These are phyloP conservation scores for Psittacula derbiana DNA, from an alignment of 2,797 vertebrate genomes.

Conservation along the genomic window DNA sequence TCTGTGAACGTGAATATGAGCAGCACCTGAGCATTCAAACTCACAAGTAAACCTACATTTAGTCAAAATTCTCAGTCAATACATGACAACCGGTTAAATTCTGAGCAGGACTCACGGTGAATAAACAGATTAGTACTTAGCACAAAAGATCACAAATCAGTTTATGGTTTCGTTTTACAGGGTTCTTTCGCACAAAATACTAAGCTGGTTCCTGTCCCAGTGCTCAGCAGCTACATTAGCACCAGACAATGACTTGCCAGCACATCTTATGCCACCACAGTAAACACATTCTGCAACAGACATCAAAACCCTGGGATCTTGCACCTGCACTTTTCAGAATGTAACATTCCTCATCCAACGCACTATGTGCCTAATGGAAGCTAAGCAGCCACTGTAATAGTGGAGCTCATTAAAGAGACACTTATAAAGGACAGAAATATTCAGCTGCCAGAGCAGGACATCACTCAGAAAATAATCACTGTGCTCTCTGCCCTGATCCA, in stretches of 20 bases:
- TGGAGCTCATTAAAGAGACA: neutral
- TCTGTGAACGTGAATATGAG: neutral
- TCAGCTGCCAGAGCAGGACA: neutral
- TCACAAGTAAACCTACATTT: rapidly evolving
- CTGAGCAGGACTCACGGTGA: neutral
- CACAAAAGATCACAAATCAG: neutral
- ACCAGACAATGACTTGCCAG: neutral
- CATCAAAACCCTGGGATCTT: neutral
- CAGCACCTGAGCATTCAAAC: neutral
- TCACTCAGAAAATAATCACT: neutral
- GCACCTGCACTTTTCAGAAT: neutral
- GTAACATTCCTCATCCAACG: neutral
- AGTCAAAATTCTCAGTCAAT: neutral
- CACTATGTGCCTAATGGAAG: neutral
- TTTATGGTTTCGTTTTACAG: neutral
- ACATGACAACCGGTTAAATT: neutral
- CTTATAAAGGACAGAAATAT: slow-evolving; percentile 4
- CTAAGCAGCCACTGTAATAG: neutral
- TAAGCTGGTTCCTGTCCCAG: neutral
- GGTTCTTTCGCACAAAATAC: neutral
- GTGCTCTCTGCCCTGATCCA: neutral
- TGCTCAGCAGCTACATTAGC: neutral
- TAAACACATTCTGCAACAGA: slow-evolving; percentile 11
- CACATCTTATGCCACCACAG: slow-evolving; percentile 7
- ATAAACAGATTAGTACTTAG: neutral